These are phyloP conservation scores for Heterodera schachtii DNA, from an alignment of 1,140 invertebrate species.

Conservation along the genomic window DNA sequence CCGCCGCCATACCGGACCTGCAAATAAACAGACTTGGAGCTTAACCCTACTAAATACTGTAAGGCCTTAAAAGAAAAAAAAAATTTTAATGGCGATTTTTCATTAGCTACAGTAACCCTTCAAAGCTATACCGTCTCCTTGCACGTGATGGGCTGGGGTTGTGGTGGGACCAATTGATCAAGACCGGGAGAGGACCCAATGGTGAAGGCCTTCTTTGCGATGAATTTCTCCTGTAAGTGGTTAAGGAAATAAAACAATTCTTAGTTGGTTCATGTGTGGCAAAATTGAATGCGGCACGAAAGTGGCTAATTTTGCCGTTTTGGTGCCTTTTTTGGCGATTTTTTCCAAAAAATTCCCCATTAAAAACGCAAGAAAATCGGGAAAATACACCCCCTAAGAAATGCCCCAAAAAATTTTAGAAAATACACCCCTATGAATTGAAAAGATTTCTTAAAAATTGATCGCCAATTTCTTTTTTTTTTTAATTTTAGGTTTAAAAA, in stretches of 20 bases:
- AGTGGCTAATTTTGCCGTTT: too few relatives aligned
- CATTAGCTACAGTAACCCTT: too few relatives aligned
- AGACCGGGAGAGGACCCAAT: constrained; percentile 44
- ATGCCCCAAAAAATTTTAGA: too few relatives aligned
- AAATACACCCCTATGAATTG: too few relatives aligned
- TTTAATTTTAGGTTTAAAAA: too few relatives aligned
- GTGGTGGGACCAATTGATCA: constrained; percentile 38
- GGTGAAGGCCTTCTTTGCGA: constrained; percentile 49
- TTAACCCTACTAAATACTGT: background rate
- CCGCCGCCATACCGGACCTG: constrained; percentile 37
- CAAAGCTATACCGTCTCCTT: constrained; percentile 25
- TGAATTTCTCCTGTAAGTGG: constrained; percentile 38
- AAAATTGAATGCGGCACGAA: too few relatives aligned
- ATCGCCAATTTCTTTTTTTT: too few relatives aligned
- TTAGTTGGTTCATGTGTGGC: background rate
- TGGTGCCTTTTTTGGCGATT: too few relatives aligned
- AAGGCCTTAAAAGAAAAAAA: background rate
- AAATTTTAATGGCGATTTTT: background rate
- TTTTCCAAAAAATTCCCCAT: too few relatives aligned
- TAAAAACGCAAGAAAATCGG: too few relatives aligned
- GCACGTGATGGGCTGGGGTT: constrained; percentile 29
- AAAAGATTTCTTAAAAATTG: too few relatives aligned
- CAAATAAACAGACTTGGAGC: background rate
- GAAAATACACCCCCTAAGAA: too few relatives aligned
- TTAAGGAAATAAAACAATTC: background rate